These are phyloP conservation scores for Nannoperca australis DNA, from an alignment of 2,797 vertebrate species.

Conservation along the genomic window DNA sequence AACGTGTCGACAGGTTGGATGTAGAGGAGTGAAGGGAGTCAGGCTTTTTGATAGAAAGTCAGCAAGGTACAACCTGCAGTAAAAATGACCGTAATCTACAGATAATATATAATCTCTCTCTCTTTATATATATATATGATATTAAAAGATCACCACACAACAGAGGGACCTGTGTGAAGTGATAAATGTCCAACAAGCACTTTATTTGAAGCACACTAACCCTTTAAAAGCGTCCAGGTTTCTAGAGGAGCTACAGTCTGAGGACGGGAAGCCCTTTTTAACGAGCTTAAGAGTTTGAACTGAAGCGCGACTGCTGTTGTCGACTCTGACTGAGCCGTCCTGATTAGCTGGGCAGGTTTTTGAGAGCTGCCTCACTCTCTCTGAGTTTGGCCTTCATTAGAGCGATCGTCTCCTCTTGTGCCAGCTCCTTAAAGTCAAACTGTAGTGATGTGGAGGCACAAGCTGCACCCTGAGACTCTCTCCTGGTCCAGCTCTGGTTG, in stretches of 20 bases:
- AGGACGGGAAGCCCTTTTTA: neutral
- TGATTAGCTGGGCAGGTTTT: neutral
- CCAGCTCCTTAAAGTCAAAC: constrained; percentile 57
- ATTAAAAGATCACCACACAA: neutral
- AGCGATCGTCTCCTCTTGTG: constrained; percentile 51
- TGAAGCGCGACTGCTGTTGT: too few relatives aligned
- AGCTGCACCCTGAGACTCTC: neutral
- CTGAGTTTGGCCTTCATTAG: constrained; percentile 41
- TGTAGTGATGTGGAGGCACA: neutral
- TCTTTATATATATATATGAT: too few relatives aligned
- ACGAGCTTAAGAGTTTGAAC: neutral
- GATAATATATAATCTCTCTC: too few relatives aligned
- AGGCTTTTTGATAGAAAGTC: neutral
- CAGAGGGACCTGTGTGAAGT: neutral
- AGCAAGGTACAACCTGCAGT: neutral
- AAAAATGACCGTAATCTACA: too few relatives aligned
- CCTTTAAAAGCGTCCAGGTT: too few relatives aligned
- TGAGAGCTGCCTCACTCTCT: constrained; percentile 9
- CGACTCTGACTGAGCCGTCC: neutral
- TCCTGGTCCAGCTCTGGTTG: constrained; percentile 1
- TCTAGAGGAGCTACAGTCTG: neutral
- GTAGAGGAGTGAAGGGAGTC: neutral
- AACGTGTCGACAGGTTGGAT: neutral
- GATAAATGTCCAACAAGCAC: neutral
- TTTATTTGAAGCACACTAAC: too few relatives aligned